Conservation (phyloP, 2,113 vertebrate genomes). For the Hirundichthys speculiger region DNA sequence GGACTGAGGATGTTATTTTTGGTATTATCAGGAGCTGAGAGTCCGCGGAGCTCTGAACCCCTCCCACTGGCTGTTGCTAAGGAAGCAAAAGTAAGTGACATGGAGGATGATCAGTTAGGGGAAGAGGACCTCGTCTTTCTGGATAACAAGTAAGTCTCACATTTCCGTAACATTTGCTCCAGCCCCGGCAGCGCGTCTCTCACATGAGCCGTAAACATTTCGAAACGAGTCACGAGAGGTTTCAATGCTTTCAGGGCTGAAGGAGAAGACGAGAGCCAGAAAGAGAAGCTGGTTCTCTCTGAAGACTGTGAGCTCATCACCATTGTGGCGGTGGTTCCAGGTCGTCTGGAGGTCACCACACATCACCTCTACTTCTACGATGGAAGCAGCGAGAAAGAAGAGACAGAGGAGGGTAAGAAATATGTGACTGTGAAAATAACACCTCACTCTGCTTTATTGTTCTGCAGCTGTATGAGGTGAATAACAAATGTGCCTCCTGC, state of each 20-base stretch:
- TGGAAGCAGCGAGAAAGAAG: slow-evolving; percentile 89
- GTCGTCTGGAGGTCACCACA: slow-evolving; percentile 93
- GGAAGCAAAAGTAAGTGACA: slow-evolving; percentile 93
- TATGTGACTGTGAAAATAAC: not conserved
- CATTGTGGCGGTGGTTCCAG: slow-evolving; percentile 87
- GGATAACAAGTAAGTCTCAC: slow-evolving; percentile 86
- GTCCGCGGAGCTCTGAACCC: slow-evolving; percentile 83
- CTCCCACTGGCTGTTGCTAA: slow-evolving; percentile 91
- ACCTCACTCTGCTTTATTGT: not conserved
- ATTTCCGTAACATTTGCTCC: not conserved
- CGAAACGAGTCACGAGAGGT: not conserved
- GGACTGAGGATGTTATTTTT: not conserved
- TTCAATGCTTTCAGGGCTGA: slow-evolving; percentile 78
- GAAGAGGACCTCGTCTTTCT: slow-evolving; percentile 89
- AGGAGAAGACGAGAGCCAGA: slow-evolving; percentile 88
- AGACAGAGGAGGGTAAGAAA: slow-evolving; percentile 91
- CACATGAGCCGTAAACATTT: not conserved
- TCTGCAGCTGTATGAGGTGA: not conserved
- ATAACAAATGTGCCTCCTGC: slow-evolving; percentile 16
- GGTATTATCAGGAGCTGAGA: slow-evolving; percentile 83
- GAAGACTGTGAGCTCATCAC: slow-evolving; percentile 98
- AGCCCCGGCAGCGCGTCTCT: not conserved
- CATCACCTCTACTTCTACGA: slow-evolving; percentile 97
- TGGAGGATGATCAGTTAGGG: slow-evolving; percentile 90
- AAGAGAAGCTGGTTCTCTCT: slow-evolving; percentile 92